Evolutionary conservation across 2,113 vertebrate genomes (phyloP), one percentile per base, ranked within the genome.

Genomic region (Glaucidium brasilianum): DNA sequence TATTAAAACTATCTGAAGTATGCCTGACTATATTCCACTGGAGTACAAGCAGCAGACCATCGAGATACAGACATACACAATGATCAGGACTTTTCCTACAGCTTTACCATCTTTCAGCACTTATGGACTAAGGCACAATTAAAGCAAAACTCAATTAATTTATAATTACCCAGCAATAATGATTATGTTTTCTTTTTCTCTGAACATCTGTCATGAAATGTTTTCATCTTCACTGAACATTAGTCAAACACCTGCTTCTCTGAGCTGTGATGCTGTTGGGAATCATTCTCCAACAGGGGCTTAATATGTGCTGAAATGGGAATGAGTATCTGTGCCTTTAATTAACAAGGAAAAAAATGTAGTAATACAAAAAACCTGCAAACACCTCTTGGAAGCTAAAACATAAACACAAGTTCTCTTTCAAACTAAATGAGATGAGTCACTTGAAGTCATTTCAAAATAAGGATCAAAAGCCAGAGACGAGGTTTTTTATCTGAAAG

Each of bases 81-180:
- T 32, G 16, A 87, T 63, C 32, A 78, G n/a, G 73, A 66, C 63
- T 86, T 77, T 43, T 89, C 64, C 71, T 77, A 63, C 20, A 77
- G 64, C 47, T 84, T 77, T 66, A 59, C 12, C 32, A 72, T 35
- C 69, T 62, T 80, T 56, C 39, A 86, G 52, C 32, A 67, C 64
- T 67, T 87, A 50, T 7, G 14, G 68, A 78, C 47, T 80, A 62
- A 37, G 56, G 76, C 50, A 63, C 47, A 81, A 62, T 43, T 80
- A 89, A 76, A 94, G 68, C n/a, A 94, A 91, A 96, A 96, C 63
- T 84, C 86, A 81, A 92, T 94, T 95, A 92, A 93, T 95, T 95
- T 87, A 72, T 78, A 95, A 96, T 92, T 92, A 92, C 15, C 8
- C 30, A 72, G 86, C 76, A 96, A 89, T 96, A 91, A 95, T 68